A percentile compares a stretch with the other conserved stretches of the same genome.
Conservation (phyloP, 2,888 invertebrate genomes). For the Apantesis nais region DNA sequence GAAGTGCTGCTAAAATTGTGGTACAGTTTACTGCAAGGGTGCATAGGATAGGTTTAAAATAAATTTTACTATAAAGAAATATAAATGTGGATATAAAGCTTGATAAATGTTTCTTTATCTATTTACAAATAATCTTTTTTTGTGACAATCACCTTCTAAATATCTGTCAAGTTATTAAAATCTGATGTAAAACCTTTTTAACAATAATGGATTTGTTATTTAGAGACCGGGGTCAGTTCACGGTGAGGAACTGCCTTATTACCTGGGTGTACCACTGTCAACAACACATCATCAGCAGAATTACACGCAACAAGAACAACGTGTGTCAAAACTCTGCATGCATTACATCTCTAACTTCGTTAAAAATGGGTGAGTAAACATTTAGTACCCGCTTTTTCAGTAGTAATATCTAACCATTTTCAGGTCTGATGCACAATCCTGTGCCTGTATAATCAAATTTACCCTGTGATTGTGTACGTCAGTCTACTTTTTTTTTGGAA, state of each 20-base stretch:
- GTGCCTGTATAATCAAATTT: neutral
- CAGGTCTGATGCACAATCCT: neutral
- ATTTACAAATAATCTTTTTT: neutral
- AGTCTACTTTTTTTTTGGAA: neutral
- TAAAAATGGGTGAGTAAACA: slow-evolving; percentile 90
- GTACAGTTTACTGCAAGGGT: no score
- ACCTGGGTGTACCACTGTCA: slow-evolving; percentile 92
- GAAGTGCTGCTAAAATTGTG: no score
- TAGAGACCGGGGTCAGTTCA: slow-evolving; percentile 93
- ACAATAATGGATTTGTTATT: slow-evolving; percentile 11
- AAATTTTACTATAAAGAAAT: neutral
- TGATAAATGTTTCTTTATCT: neutral
- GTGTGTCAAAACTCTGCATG: slow-evolving; percentile 91
- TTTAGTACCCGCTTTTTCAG: neutral
- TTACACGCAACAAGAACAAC: slow-evolving; percentile 91
- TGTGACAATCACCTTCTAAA: neutral
- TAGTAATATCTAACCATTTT: neutral
- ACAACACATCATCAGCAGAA: slow-evolving; percentile 88
- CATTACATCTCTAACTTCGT: slow-evolving; percentile 95
- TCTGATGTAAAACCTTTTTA: neutral
- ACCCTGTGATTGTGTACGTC: neutral
- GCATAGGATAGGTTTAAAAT: neutral
- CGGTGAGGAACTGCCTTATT: slow-evolving; percentile 94
- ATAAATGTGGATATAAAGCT: neutral
- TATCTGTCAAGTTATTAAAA: neutral